Evolutionary conservation across 2,888 invertebrate species (phyloP).

Genomic region (Brachylomia viminalis): DNA sequence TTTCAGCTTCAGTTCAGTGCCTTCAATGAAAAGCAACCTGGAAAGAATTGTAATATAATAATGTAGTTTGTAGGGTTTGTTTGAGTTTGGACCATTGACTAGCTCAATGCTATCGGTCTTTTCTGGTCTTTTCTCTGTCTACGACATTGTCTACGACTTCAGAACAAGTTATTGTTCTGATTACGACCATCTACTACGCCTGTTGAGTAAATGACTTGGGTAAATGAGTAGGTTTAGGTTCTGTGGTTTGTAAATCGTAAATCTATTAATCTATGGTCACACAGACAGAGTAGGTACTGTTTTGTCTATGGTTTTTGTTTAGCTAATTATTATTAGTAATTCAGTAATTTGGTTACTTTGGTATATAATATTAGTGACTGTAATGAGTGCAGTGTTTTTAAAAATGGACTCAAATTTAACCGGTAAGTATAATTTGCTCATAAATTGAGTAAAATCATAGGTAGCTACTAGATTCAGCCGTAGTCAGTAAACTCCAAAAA

Average conservation of each 20-base stretch:
- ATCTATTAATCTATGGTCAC: too few species aligned
- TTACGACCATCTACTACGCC: too few species aligned
- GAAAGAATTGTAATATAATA: neutral
- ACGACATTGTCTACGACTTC: too few species aligned
- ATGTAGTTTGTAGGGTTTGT: neutral
- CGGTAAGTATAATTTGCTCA: slow-evolving; percentile 70
- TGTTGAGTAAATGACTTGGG: too few species aligned
- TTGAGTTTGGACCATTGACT: neutral
- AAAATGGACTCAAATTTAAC: slow-evolving; percentile 85
- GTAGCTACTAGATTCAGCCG: neutral
- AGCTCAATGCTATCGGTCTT: too few species aligned
- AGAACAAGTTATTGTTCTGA: too few species aligned
- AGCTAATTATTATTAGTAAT: slow-evolving; percentile 12
- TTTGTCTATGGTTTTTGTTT: slow-evolving; percentile 49
- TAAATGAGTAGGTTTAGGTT: too few species aligned
- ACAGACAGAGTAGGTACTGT: too few species aligned
- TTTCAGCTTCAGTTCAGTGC: neutral
- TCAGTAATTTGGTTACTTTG: slow-evolving; percentile 73
- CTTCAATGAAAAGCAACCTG: neutral
- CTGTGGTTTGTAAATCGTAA: too few species aligned
- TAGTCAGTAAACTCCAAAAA: slow-evolving; percentile 41
- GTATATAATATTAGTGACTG: slow-evolving; percentile 62
- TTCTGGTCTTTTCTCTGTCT: too few species aligned
- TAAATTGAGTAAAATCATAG: neutral
- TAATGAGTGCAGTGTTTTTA: slow-evolving; percentile 66